These are phyloP conservation scores for Hycleus cichorii DNA, from an alignment of 1,140 invertebrate genomes.

Conservation along the genomic window DNA sequence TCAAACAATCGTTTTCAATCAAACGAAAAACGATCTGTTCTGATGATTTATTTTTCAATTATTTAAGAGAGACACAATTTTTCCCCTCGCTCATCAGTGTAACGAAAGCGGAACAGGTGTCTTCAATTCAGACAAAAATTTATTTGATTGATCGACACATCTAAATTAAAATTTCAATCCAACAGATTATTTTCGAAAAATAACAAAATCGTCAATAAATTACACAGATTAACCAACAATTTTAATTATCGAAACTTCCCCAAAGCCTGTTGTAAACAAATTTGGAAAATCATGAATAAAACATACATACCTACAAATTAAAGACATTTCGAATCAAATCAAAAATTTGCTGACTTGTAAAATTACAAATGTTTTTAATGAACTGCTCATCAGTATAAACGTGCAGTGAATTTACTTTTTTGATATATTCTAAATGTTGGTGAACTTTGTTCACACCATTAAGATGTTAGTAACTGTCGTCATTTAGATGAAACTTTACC, in stretches of 20 bases:
- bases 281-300: slow-evolving; percentile 5
- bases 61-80: slow-evolving; percentile 12
- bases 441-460: slow-evolving; percentile 19
- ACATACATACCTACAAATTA: slow-evolving; percentile 8
- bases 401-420: slow-evolving; percentile 20
- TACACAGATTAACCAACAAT: no score
- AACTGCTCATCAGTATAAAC: slow-evolving; percentile 22
- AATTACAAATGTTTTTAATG: slow-evolving; percentile 22
- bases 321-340: not conserved
- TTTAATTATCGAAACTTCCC: no score
- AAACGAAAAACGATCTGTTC: slow-evolving; percentile 7
- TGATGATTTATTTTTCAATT: slow-evolving; percentile 19
- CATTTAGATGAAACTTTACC: no score
- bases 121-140: not conserved
- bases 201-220: not conserved
- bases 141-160: slow-evolving; percentile 6
- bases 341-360: slow-evolving; percentile 11
- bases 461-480: not conserved
- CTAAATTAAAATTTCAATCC: slow-evolving; percentile 9
- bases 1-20: slow-evolving; percentile 17
- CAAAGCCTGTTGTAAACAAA: no score
- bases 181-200: slow-evolving; percentile 8
- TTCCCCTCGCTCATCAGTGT: slow-evolving; percentile 4
- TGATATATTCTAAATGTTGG: slow-evolving; percentile 20
- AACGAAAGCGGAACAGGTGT: slow-evolving; percentile 13